Evolutionary conservation across 2,797 vertebrate species (phyloP).

Genomic region (Anguilla pacifica): DNA sequence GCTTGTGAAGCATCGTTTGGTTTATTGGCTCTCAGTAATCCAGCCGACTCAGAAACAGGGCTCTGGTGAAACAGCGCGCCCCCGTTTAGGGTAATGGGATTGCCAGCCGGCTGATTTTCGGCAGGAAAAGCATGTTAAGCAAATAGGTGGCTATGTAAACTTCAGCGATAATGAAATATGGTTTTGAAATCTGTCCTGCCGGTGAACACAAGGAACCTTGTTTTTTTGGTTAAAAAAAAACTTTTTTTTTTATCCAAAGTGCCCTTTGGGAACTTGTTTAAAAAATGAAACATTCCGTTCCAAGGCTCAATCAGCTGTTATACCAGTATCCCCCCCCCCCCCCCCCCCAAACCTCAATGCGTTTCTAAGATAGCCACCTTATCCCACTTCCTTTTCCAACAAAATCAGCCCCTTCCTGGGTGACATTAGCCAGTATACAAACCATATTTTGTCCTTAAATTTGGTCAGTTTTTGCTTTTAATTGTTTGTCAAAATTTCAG

Average conservation of each 20-base stretch:
- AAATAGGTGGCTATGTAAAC: neutral
- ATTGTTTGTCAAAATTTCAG: neutral
- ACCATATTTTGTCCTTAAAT: neutral
- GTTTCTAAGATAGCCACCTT: neutral
- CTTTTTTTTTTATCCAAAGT: neutral
- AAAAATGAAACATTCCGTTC: neutral
- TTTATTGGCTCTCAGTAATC: neutral
- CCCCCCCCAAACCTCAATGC: no score
- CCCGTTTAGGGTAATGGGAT: neutral
- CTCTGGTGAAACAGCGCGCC: neutral
- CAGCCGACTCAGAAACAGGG: neutral
- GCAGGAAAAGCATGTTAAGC: conserved; percentile 4
- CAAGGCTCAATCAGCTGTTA: neutral
- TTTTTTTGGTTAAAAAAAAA: neutral
- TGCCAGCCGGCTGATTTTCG: neutral
- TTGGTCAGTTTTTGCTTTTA: neutral
- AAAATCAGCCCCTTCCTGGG: neutral
- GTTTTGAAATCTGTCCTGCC: neutral
- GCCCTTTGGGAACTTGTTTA: neutral
- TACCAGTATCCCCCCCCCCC: no score
- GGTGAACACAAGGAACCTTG: neutral
- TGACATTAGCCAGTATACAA: neutral
- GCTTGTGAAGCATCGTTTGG: neutral
- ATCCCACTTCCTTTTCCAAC: neutral
- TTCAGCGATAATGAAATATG: neutral